Evolutionary conservation across 1,140 invertebrate species (phyloP).

Genomic region (Manduca sexta): DNA sequence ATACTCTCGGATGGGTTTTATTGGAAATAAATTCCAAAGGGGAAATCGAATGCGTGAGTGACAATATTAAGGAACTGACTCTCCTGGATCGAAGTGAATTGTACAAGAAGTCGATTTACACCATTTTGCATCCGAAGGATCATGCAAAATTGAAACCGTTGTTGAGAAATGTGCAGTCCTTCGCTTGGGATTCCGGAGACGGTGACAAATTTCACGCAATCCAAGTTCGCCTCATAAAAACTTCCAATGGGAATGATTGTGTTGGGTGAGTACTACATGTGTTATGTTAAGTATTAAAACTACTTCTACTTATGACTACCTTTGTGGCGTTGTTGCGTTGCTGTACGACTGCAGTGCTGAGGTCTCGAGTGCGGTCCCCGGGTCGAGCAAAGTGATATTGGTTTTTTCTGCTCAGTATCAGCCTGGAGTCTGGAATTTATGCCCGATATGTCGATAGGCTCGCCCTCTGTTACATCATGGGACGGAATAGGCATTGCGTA

Average conservation of each 20-base stretch:
- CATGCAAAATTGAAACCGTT: conserved; percentile 90
- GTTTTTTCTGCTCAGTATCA: too few species aligned
- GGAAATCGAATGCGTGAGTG: conserved; percentile 93
- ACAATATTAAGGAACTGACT: conserved; percentile 92
- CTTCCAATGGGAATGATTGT: conserved; percentile 81
- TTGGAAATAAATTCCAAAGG: conserved; percentile 94
- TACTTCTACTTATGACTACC: not conserved
- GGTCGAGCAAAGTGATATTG: too few species aligned
- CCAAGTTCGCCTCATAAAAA: conserved; percentile 89
- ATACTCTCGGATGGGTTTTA: conserved; percentile 83
- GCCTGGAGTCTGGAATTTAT: too few species aligned
- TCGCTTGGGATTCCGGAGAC: conserved; percentile 73
- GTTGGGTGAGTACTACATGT: conserved; percentile 66
- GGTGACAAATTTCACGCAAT: conserved; percentile 80
- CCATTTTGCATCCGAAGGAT: conserved; percentile 94
- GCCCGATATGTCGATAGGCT: too few species aligned
- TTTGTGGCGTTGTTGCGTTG: too few species aligned
- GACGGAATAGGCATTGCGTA: too few species aligned
- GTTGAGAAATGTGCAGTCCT: conserved; percentile 83
- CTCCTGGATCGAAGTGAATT: conserved; percentile 91
- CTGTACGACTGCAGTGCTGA: too few species aligned
- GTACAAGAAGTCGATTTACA: conserved; percentile 92
- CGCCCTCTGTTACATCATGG: too few species aligned
- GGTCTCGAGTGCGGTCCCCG: too few species aligned
- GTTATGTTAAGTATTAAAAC: not conserved